phyloP scores from a whole-genome alignment of 2,888 invertebrate species.

The Tetranychus truncatus region DNA sequence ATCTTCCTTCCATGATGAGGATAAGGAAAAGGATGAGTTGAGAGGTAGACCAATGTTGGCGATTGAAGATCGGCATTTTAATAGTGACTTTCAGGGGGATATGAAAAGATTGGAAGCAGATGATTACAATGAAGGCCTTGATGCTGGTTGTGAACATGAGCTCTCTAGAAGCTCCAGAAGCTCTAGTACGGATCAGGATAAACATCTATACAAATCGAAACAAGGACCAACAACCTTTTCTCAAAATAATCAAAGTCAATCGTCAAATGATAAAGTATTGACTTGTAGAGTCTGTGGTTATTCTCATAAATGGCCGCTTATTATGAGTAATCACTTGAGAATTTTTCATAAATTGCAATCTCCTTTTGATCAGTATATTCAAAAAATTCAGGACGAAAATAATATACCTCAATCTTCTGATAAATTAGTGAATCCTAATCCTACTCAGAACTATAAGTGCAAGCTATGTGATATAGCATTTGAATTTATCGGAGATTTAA shows the following conservation, averaged over 20 bases:
- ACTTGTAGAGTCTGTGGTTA: background rate
- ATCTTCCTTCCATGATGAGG: background rate
- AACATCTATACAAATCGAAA: background rate
- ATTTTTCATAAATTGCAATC: background rate
- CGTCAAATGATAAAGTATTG: background rate
- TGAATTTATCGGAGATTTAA: background rate
- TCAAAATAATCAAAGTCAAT: background rate
- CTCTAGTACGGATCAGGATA: background rate
- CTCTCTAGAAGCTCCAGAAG: background rate
- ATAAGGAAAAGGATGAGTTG: background rate
- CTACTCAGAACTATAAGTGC: background rate
- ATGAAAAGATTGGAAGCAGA: background rate
- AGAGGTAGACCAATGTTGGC: background rate
- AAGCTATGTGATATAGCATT: background rate
- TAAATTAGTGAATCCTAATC: background rate
- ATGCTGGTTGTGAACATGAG: background rate
- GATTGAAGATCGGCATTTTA: background rate
- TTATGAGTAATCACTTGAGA: background rate
- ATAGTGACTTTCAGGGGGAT: background rate
- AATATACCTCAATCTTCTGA: background rate
- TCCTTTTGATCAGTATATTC: constrained; percentile 6
- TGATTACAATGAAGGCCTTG: background rate
- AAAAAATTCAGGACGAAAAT: background rate
- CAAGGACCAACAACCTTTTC: background rate
- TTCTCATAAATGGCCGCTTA: constrained; percentile 6